These are phyloP conservation scores for Gobio occitaniae DNA, from an alignment of 2,797 vertebrate species.

Conservation along the genomic window DNA sequence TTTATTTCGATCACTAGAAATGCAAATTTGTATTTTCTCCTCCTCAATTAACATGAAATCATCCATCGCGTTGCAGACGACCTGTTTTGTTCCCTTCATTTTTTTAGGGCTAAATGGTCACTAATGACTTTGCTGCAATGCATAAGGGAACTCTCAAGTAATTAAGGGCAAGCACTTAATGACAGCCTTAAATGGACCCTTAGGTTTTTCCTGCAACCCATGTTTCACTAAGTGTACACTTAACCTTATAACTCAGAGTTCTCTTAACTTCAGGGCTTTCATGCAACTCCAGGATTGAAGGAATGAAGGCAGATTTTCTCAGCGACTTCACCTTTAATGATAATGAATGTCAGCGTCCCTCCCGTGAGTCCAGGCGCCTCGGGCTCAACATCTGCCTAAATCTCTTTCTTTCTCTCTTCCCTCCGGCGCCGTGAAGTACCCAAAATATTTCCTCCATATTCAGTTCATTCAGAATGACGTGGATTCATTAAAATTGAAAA, in stretches of 20 bases:
- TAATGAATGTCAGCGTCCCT: slow-evolving; percentile 43
- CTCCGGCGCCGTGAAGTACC: slow-evolving; percentile 65
- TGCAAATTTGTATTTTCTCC: not conserved
- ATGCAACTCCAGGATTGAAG: not conserved
- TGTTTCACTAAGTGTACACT: not conserved
- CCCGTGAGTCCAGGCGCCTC: not conserved
- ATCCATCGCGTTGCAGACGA: too few relatives aligned
- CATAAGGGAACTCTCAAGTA: not conserved
- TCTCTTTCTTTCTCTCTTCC: slow-evolving; percentile 61
- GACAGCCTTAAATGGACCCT: too few relatives aligned
- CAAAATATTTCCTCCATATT: slow-evolving; percentile 74
- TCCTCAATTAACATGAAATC: not conserved
- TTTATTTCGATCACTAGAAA: not conserved
- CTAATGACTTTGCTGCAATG: not conserved
- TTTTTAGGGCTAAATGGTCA: not conserved
- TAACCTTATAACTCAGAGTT: not conserved
- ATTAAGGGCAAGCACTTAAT: too few relatives aligned
- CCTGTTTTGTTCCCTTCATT: not conserved
- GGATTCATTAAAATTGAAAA: slow-evolving; percentile 81
- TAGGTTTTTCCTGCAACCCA: too few relatives aligned
- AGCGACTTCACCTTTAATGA: slow-evolving; percentile 47
- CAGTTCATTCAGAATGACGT: slow-evolving; percentile 80
- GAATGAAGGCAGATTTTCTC: slow-evolving; percentile 21
- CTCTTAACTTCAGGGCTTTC: not conserved
- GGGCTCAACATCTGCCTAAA: slow-evolving; percentile 47